A percentile compares a stretch with the other conserved stretches of the same genome.
Conservation (phyloP, 2,113 vertebrate species). For the Guaruba guarouba region DNA sequence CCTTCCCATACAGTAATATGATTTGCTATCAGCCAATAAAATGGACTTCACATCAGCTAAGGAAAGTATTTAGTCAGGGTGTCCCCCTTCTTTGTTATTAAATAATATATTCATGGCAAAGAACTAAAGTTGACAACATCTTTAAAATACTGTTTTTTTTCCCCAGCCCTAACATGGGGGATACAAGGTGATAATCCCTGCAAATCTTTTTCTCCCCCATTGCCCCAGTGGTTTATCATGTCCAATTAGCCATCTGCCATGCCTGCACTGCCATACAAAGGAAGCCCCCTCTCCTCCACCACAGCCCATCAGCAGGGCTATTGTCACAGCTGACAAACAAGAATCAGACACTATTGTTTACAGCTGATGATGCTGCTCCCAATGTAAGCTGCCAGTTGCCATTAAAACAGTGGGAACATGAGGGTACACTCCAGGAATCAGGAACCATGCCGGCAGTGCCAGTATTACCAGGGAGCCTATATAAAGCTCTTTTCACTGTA, state of each 20-base stretch:
- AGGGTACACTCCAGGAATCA: constrained; percentile 26
- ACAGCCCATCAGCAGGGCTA: constrained; percentile 55
- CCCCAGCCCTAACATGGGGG: not conserved
- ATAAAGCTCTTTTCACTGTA: not conserved
- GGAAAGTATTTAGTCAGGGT: not conserved
- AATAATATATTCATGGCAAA: not conserved
- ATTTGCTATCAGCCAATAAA: constrained; percentile 36
- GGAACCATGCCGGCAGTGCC: constrained; percentile 1
- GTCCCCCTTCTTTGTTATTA: not conserved
- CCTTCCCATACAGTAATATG: constrained; percentile 3
- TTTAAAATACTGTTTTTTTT: not conserved
- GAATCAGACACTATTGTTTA: constrained; percentile 73
- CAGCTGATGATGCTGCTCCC: constrained; percentile 35
- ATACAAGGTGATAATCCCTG: constrained; percentile 73
- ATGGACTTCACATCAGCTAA: not conserved
- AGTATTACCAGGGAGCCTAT: not conserved
- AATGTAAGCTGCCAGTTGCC: constrained; percentile 60
- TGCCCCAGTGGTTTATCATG: constrained; percentile 76
- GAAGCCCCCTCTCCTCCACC: constrained; percentile 15
- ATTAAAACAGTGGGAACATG: constrained; percentile 56
- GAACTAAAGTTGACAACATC: constrained; percentile 7
- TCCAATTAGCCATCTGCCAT: constrained; percentile 91
- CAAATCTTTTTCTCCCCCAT: constrained; percentile 72
- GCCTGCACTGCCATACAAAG: constrained; percentile 50
- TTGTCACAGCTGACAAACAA: constrained; percentile 73